phyloP scores from a whole-genome alignment of 1,140 invertebrate species.

The Calephelis virginiensis region DNA sequence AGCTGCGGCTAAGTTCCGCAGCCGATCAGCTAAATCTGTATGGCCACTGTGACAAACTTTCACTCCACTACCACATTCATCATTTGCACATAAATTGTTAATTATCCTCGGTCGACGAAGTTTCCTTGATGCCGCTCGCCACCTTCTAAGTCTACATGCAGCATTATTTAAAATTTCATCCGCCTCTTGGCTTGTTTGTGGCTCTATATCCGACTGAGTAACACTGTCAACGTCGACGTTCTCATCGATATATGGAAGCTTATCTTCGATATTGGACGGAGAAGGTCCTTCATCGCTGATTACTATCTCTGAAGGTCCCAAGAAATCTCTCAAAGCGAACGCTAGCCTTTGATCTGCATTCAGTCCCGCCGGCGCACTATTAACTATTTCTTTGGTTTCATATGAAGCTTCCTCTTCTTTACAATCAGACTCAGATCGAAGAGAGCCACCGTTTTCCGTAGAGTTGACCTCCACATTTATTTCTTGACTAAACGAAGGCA shows the following conservation, averaged over 20 bases:
- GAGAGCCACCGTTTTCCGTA: slow-evolving; percentile 45
- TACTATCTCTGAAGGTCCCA: slow-evolving; percentile 44
- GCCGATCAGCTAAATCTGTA: slow-evolving; percentile 62
- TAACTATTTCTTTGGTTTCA: slow-evolving; percentile 36
- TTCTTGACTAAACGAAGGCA: slow-evolving; percentile 68
- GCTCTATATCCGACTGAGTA: slow-evolving; percentile 59
- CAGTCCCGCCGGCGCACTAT: slow-evolving; percentile 46
- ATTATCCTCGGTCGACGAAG: slow-evolving; percentile 59
- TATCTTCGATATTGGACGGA: slow-evolving; percentile 45
- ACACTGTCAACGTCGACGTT: slow-evolving; percentile 43
- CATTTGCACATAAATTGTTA: slow-evolving; percentile 64
- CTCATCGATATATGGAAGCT: slow-evolving; percentile 66
- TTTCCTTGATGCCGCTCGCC: slow-evolving; percentile 65
- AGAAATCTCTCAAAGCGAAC: slow-evolving; percentile 64
- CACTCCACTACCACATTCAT: slow-evolving; percentile 45
- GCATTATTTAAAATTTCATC: slow-evolving; percentile 68
- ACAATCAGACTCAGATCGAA: slow-evolving; percentile 43
- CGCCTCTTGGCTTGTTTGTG: slow-evolving; percentile 47
- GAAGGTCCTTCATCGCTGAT: slow-evolving; percentile 51
- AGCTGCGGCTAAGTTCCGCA: slow-evolving; percentile 77
- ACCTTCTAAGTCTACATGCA: slow-evolving; percentile 58
- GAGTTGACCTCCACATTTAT: slow-evolving; percentile 62
- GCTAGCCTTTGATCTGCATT: slow-evolving; percentile 59
- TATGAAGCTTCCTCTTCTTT: slow-evolving; percentile 47
- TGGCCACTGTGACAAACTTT: slow-evolving; percentile 55